phyloP scores from a whole-genome alignment of 2,113 vertebrate genomes.

The Hypanus sabinus region DNA sequence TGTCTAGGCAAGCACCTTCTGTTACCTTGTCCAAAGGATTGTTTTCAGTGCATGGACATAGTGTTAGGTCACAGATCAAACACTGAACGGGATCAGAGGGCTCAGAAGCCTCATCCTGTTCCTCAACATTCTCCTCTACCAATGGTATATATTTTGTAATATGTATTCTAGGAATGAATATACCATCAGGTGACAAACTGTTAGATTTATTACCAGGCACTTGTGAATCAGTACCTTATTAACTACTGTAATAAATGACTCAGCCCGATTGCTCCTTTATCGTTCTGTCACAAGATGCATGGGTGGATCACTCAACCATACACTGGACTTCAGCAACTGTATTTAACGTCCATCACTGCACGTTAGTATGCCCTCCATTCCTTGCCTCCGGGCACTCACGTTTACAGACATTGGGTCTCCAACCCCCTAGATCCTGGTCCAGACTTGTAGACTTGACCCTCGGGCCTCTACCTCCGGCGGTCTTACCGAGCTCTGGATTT shows the following conservation, averaged over 20 bases:
- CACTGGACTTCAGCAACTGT: not conserved
- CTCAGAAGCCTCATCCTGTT: not conserved
- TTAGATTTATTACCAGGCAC: not conserved
- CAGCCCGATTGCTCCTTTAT: not conserved
- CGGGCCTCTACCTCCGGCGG: no score
- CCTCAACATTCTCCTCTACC: not conserved
- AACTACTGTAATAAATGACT: not conserved
- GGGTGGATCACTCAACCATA: not conserved
- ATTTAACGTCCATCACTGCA: not conserved
- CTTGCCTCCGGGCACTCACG: no score
- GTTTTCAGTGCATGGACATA: not conserved
- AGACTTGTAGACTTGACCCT: no score
- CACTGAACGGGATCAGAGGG: no score
- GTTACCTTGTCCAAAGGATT: not conserved
- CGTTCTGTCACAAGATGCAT: not conserved
- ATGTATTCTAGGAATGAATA: not conserved
- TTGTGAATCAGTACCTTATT: slow-evolving; percentile 17
- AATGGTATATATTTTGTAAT: not conserved
- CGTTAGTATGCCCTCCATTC: not conserved
- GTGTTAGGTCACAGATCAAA: no score
- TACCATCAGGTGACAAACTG: not conserved
- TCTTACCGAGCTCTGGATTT: no score
- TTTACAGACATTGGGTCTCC: no score
- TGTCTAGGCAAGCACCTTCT: not conserved
- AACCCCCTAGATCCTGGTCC: no score